Percentiles rank a stretch among this genome's conserved stretches.
phyloP scores from a whole-genome alignment of 2,888 invertebrate genomes.

The Cephus pulcher region DNA sequence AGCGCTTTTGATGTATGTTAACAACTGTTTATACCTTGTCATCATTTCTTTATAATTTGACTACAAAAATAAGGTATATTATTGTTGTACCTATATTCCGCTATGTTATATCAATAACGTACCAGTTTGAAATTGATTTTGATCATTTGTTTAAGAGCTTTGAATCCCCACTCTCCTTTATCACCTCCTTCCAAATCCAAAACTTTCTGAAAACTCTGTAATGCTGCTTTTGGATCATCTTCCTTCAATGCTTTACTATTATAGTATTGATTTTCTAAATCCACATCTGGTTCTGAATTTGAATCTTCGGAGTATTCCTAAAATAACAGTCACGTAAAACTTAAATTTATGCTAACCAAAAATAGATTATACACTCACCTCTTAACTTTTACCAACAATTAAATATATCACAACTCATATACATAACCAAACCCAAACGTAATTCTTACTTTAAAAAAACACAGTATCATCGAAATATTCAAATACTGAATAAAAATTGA shows the following conservation, averaged over 20 bases:
- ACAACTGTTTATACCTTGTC: constrained; percentile 92
- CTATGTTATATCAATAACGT: constrained; percentile 49
- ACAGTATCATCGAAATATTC: neutral
- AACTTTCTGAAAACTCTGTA: constrained; percentile 95
- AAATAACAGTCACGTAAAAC: constrained; percentile 33
- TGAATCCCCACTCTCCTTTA: constrained; percentile 99
- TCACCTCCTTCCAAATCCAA: constrained; percentile 96
- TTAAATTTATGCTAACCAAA: neutral
- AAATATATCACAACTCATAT: neutral
- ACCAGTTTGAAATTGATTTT: constrained; percentile 99
- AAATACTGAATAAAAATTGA: neutral
- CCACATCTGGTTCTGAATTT: constrained; percentile 99
- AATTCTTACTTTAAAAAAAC: neutral
- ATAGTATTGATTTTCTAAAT: constrained; percentile 99
- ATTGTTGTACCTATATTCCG: neutral
- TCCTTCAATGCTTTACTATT: constrained; percentile 98
- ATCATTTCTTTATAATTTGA: constrained; percentile 96
- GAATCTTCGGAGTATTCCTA: constrained; percentile 99
- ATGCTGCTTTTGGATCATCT: constrained; percentile 91
- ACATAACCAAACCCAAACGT: neutral
- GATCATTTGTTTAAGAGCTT: constrained; percentile 99
- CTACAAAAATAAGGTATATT: constrained; percentile 68
- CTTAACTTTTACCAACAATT: neutral
- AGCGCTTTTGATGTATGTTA: constrained; percentile 98
- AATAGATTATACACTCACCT: neutral